Conservation (phyloP, 2,797 vertebrate genomes). For the Micropoecilia bifurca region DNA sequence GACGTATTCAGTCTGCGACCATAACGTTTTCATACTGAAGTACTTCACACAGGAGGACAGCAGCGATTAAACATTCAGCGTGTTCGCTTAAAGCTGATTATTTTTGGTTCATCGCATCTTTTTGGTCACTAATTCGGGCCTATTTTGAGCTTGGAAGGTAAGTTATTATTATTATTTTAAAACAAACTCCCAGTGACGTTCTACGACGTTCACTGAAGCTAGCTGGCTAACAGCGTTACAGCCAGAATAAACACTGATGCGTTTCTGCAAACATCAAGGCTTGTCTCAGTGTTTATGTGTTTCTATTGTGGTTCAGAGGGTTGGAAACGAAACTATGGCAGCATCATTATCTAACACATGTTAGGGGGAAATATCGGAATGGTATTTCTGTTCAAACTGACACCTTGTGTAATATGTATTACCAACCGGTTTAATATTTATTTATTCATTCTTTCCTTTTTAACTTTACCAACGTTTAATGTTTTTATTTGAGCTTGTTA, state of each 20-base stretch:
- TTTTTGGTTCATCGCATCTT: background rate
- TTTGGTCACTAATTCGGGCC: background rate
- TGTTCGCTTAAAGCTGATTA: background rate
- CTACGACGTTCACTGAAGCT: conserved; percentile 37
- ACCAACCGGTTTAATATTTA: background rate
- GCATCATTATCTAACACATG: too few species aligned
- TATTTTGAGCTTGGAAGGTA: conserved; percentile 48
- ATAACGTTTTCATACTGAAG: background rate
- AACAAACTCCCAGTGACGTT: conserved; percentile 7
- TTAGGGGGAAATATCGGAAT: background rate
- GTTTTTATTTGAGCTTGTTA: background rate
- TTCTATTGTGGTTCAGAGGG: background rate
- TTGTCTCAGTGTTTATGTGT: background rate
- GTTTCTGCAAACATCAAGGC: background rate
- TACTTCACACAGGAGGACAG: background rate
- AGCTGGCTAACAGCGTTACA: conserved; percentile 26
- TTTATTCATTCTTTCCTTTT: background rate
- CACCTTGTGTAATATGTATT: background rate
- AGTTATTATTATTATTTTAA: conserved; percentile 6
- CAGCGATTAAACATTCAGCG: rapidly evolving
- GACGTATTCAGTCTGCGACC: conserved; percentile 71
- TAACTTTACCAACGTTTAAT: background rate
- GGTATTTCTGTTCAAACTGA: background rate
- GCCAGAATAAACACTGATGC: background rate
- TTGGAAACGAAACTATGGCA: background rate